Evolutionary conservation across 1,140 invertebrate species (phyloP).

Genomic region (Aphelinus certus): DNA sequence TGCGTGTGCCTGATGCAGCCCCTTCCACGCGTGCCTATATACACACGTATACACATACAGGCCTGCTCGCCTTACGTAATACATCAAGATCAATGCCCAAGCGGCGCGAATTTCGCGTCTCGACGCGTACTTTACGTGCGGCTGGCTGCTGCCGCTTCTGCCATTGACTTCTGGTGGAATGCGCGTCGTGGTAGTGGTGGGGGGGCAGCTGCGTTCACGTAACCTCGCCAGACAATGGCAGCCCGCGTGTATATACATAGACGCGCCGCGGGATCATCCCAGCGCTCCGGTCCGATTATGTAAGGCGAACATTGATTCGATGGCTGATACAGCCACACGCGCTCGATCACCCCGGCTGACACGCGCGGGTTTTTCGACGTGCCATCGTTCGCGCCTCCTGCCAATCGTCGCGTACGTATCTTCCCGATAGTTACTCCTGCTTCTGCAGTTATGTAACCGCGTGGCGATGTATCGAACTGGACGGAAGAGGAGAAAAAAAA

Average conservation of each 20-base stretch:
- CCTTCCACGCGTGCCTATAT: not conserved
- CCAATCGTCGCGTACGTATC: no score
- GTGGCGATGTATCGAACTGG: not conserved
- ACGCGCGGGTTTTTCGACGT: no score
- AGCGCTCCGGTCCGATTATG: no score
- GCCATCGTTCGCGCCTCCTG: no score
- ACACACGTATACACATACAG: not conserved
- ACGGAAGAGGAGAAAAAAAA: no score
- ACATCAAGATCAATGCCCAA: slow-evolving; percentile 40
- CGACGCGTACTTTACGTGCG: slow-evolving; percentile 33
- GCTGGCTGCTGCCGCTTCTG: slow-evolving; percentile 34
- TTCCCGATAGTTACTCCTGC: no score
- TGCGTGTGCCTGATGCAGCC: not conserved
- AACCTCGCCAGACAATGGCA: slow-evolving; percentile 6
- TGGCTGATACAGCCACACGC: no score
- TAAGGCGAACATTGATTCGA: no score
- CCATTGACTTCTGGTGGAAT: slow-evolving; percentile 49
- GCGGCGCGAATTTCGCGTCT: slow-evolving; percentile 45
- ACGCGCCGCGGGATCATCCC: slow-evolving; percentile 12
- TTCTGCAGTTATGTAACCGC: not conserved
- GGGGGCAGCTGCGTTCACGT: no score
- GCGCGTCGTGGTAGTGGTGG: not conserved
- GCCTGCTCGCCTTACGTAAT: slow-evolving; percentile 22
- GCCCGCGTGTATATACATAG: slow-evolving; percentile 38
- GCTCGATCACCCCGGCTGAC: no score